Conservation (phyloP, 2,113 vertebrate genomes). For the Zapornia atra region DNA sequence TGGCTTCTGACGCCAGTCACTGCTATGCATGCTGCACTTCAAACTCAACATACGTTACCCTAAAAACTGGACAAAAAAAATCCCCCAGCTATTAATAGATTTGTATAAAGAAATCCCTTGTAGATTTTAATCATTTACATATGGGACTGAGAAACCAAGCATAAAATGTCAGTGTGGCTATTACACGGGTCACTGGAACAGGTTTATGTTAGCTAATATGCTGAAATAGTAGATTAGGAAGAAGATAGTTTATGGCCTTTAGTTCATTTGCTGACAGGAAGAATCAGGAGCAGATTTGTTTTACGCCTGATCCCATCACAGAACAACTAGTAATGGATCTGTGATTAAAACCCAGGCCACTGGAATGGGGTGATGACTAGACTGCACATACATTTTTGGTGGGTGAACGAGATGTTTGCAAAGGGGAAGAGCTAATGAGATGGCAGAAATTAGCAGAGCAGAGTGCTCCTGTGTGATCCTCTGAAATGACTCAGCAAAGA, state of each 20-base stretch:
- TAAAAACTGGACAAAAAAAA: neutral
- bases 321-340: neutral
- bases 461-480: neutral
- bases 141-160: slow-evolving; percentile 56
- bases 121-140: slow-evolving; percentile 70
- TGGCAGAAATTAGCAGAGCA: neutral
- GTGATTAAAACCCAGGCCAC: slow-evolving; percentile 52
- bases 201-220: slow-evolving; percentile 53
- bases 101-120: slow-evolving; percentile 62
- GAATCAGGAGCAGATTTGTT: slow-evolving; percentile 71
- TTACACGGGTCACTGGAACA: slow-evolving; percentile 55
- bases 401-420: slow-evolving; percentile 20
- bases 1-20: neutral
- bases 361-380: slow-evolving; percentile 15
- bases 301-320: slow-evolving; percentile 42
- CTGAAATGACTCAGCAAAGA: neutral
- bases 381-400: neutral
- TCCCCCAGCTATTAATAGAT: slow-evolving; percentile 50
- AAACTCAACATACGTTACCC: neutral
- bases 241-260: slow-evolving; percentile 62
- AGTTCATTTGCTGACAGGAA: slow-evolving; percentile 69
- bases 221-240: slow-evolving; percentile 42
- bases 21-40: neutral
- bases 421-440: slow-evolving; percentile 34
- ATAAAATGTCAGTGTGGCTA: slow-evolving; percentile 59